These are phyloP conservation scores for Ptilonorhynchus violaceus DNA, from an alignment of 2,113 vertebrate species.

Conservation along the genomic window DNA sequence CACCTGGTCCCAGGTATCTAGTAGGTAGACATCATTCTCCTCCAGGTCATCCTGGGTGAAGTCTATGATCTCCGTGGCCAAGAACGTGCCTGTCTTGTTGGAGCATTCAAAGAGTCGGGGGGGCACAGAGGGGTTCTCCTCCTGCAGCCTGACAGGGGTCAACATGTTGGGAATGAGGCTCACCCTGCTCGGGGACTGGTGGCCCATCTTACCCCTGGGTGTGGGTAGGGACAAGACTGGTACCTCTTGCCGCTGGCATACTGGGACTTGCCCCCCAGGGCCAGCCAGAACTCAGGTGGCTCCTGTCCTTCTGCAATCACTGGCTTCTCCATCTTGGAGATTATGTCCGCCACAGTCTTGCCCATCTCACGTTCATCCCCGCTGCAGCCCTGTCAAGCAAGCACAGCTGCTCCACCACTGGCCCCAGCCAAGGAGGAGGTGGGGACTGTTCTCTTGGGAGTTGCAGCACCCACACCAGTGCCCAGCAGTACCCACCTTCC, in stretches of 20 bases:
- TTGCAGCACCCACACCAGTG: no score
- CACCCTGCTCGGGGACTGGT: neutral
- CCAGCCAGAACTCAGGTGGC: constrained; percentile 84
- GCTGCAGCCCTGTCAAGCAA: constrained; percentile 78
- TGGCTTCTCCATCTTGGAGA: constrained; percentile 81
- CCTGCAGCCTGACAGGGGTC: constrained; percentile 72
- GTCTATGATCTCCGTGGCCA: constrained; percentile 81
- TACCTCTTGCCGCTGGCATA: constrained; percentile 85
- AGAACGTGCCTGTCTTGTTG: constrained; percentile 82
- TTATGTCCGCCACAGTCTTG: constrained; percentile 78
- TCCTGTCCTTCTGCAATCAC: constrained; percentile 88
- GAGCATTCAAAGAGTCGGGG: constrained; percentile 88
- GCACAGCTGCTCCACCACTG: neutral
- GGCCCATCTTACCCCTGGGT: neutral
- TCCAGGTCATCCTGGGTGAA: constrained; percentile 85
- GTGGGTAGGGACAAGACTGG: neutral
- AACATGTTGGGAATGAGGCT: fast-evolving
- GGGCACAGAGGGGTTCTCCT: constrained; percentile 59
- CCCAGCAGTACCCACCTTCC: constrained; percentile 70
- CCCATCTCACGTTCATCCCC: constrained; percentile 87
- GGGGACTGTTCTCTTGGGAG: neutral
- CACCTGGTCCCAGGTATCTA: constrained; percentile 88
- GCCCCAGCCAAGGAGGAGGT: neutral
- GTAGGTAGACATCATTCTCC: constrained; percentile 81
- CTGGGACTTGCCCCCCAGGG: constrained; percentile 82